Evolutionary conservation across 2,113 vertebrate genomes (phyloP).

Genomic region (cat (Felis catus)): DNA sequence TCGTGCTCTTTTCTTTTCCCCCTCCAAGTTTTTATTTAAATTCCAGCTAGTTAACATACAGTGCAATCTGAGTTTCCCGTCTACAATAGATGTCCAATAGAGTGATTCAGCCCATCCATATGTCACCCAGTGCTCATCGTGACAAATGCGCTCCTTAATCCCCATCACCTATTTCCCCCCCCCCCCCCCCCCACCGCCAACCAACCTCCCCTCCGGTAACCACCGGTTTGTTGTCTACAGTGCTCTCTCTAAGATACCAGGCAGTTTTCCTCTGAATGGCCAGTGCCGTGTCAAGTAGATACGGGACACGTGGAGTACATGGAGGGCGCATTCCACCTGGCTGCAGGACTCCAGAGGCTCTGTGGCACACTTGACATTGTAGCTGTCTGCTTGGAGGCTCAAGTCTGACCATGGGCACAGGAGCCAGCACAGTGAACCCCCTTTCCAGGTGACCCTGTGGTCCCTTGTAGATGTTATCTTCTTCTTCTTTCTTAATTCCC

Average conservation of each 20-base stretch:
- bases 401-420: neutral
- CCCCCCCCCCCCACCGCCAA: fast-evolving
- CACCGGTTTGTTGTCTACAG: neutral
- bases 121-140: neutral
- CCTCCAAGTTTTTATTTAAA: neutral
- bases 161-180: neutral
- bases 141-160: neutral
- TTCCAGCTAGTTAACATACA: neutral
- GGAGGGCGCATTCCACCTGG: neutral
- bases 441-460: neutral
- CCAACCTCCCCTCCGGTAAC: neutral
- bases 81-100: neutral
- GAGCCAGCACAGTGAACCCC: too few species aligned
- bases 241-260: neutral
- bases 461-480: neutral
- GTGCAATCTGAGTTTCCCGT: neutral
- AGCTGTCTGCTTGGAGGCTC: neutral
- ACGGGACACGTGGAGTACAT: neutral
- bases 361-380: neutral
- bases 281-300: neutral
- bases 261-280: neutral
- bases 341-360: neutral
- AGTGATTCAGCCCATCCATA: neutral
- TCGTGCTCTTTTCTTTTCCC: neutral
- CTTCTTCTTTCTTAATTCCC: neutral